These are phyloP conservation scores for Chrysoperla carnea DNA, from an alignment of 1,140 invertebrate genomes.

Conservation along the genomic window DNA sequence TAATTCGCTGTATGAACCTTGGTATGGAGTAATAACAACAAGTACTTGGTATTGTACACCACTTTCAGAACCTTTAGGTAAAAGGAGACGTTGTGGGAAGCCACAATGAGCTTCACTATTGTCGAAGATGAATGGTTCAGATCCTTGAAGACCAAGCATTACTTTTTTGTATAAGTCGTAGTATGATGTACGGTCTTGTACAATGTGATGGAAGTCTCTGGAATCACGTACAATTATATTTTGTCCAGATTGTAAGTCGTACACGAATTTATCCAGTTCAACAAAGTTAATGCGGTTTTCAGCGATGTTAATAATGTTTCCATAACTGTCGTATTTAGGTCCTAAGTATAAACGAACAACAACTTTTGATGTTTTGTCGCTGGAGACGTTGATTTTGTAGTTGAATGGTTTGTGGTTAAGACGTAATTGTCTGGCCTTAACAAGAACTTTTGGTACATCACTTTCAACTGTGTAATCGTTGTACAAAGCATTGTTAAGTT, in stretches of 20 bases:
- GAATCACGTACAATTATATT: conserved; percentile 25
- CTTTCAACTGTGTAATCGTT: conserved; percentile 9
- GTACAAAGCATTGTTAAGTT: conserved; percentile 28
- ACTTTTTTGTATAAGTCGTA: conserved; percentile 23
- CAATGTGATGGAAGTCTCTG: conserved; percentile 20
- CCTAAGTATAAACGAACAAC: conserved; percentile 37
- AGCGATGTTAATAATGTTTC: conserved; percentile 27
- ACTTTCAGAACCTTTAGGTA: conserved; percentile 37
- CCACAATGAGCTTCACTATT: conserved; percentile 17
- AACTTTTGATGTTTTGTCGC: conserved; percentile 29
- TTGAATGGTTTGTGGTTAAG: conserved; percentile 44
- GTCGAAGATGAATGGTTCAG: conserved; percentile 6
- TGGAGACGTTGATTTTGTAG: conserved; percentile 33
- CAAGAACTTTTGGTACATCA: background rate
- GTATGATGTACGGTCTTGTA: conserved; percentile 22
- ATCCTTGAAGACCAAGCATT: conserved; percentile 20
- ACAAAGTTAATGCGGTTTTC: conserved; percentile 32
- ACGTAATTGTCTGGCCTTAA: conserved; percentile 10
- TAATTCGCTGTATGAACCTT: background rate
- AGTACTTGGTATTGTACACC: conserved; percentile 38
- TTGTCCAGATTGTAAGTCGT: conserved; percentile 26
- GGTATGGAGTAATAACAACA: conserved; percentile 22
- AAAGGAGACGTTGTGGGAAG: conserved; percentile 26
- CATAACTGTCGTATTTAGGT: conserved; percentile 33
- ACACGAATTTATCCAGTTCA: conserved; percentile 33